A percentile compares a stretch with the other conserved stretches of the same genome.
Evolutionary conservation across 2,888 invertebrate genomes (phyloP).

Genomic region (Sceliomorpha sp.): DNA sequence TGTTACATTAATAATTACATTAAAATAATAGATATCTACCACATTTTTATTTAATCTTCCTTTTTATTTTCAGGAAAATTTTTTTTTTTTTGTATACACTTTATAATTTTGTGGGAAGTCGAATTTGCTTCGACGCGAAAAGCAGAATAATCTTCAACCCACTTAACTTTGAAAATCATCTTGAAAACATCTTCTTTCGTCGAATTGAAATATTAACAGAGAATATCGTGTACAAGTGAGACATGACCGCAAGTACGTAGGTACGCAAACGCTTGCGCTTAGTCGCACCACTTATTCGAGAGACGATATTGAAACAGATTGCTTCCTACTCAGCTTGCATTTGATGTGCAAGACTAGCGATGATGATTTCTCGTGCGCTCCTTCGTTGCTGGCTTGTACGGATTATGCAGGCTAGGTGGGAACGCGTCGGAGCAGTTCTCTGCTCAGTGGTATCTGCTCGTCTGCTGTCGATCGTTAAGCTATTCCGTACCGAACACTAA

Average conservation of each 20-base stretch:
- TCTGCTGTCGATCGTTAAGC: neutral
- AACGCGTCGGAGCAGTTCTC: neutral
- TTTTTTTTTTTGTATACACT: no score
- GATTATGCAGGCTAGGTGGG: neutral
- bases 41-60: no score
- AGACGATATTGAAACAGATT: slow-evolving; percentile 74
- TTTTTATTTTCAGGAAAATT: no score
- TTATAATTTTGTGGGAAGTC: no score
- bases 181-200: no score
- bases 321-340: slow-evolving; percentile 69
- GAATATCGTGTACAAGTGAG: slow-evolving; percentile 20
- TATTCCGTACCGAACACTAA: no score
- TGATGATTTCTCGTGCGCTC: neutral
- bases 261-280: slow-evolving; percentile 32
- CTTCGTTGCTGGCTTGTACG: slow-evolving; percentile 10
- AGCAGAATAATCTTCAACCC: no score
- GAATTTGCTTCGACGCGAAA: no score
- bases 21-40: no score
- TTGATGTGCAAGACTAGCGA: slow-evolving; percentile 14
- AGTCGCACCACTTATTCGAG: slow-evolving; percentile 59
- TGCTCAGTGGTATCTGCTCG: neutral
- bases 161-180: no score
- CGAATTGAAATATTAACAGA: neutral
- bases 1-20: no score
- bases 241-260: slow-evolving; percentile 43